Base-by-base conservation (phyloP, 2,888 invertebrate species). In the Amphipoea oculea region DNA sequence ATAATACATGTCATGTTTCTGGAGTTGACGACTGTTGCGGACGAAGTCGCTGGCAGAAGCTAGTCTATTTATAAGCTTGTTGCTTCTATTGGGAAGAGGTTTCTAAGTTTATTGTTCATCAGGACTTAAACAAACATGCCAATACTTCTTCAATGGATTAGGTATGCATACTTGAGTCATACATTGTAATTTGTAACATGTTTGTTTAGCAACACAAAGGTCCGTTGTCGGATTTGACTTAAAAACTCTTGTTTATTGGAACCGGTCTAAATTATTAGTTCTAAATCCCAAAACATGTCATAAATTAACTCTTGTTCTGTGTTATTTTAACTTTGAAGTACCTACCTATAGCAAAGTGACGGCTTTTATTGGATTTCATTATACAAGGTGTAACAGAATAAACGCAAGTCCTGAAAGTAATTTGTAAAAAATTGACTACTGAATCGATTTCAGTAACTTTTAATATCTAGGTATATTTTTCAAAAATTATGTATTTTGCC, bases 161-260 rank as follows among this genome's bases (percentile, higher is more conserved):
- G n/a, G 11, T 11, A 68, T 29, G 29, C 70, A 36, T 57, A 40
- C 29, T 48, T 69, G 1, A 29, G 40, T 12, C 67, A 63, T 48
- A 68, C 45, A 84, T 84, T 72, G 63, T 83, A 66, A 73, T 79
- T 69, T 73, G 45, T 72, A 62, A 17, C 29, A 36, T 60, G 42
- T 79, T 79, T 84, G 69, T 65, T 82, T 73, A 67, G 54, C 70
- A 54, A 62, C 45, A 82, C 71, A 69, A 81, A 71, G 29, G 29
- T 29, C 36, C 36, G 29, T 84, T 84, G 63, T 84, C 84, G 69
- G 60, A 40, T 82, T 73, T 45, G 17, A 69, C 14, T 60, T 73
- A 51, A 79, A 79, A 83, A 66, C 23, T 79, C 17, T 62, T 69
- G 79, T 79, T 82, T 82, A 79, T 84, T 70, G 3, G 3, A 14